A percentile compares a stretch with the other conserved stretches of the same genome.
Conservation (phyloP, 2,113 vertebrate species). For the Brachypodius melanocephalos region DNA sequence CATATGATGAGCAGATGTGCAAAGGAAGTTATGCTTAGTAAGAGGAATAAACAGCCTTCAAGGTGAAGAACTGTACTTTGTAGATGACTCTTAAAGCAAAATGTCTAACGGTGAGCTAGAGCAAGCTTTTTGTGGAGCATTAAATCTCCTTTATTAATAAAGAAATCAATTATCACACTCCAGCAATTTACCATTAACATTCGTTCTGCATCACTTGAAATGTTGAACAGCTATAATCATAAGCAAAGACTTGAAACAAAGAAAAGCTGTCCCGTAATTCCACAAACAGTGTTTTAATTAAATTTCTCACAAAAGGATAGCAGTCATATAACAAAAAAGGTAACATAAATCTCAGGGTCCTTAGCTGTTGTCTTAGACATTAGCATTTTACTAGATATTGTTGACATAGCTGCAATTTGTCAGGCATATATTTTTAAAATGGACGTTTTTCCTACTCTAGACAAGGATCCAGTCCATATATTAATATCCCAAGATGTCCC, state of each 20-base stretch:
- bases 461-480: background rate
- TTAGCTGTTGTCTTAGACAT: background rate
- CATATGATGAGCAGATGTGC: background rate
- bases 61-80: conserved; percentile 17
- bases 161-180: conserved; percentile 63
- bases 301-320: conserved; percentile 2
- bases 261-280: conserved; percentile 14
- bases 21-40: conserved; percentile 18
- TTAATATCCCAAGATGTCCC: background rate
- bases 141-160: conserved; percentile 63
- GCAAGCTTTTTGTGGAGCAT: conserved; percentile 14
- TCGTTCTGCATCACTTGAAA: conserved; percentile 45
- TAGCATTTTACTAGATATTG: background rate
- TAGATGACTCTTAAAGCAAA: background rate
- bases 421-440: background rate
- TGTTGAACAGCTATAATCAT: conserved; percentile 22
- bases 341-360: background rate
- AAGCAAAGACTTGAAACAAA: conserved; percentile 45
- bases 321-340: background rate
- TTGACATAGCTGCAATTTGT: background rate
- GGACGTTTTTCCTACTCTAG: background rate
- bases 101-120: conserved; percentile 32
- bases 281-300: conserved; percentile 43
- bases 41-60: conserved; percentile 31
- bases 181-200: conserved; percentile 59